Conservation (phyloP, 2,797 vertebrate species). For the Tinamus major region DNA sequence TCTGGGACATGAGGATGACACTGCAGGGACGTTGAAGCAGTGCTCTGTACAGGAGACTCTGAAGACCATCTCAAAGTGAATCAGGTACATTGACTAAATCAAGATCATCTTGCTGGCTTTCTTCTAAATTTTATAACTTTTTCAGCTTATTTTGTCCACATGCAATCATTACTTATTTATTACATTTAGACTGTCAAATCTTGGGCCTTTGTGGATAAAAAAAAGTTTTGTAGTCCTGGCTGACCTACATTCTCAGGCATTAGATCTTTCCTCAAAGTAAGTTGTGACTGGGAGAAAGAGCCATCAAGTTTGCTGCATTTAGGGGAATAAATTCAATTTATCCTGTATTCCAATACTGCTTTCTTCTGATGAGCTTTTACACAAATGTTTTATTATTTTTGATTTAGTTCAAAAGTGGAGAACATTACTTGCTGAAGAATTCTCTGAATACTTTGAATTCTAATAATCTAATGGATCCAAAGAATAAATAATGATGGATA, state of each 20-base stretch:
- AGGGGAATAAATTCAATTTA: slow-evolving; percentile 40
- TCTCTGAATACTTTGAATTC: slow-evolving; percentile 22
- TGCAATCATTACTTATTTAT: slow-evolving; percentile 50
- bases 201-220: slow-evolving; percentile 10
- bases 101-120: background rate
- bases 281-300: slow-evolving; percentile 29
- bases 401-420: background rate
- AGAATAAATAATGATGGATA: slow-evolving; percentile 19
- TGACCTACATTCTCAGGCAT: slow-evolving; percentile 51
- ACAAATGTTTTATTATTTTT: slow-evolving; percentile 11
- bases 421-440: slow-evolving; percentile 9
- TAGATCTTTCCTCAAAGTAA: slow-evolving; percentile 46
- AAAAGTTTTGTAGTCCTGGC: background rate
- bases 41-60: background rate
- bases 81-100: background rate
- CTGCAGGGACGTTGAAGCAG: accelerated
- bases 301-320: slow-evolving; percentile 1
- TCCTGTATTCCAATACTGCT: slow-evolving; percentile 25
- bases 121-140: background rate
- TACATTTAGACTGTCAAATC: slow-evolving; percentile 22
- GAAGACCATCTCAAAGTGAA: background rate
- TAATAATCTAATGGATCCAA: slow-evolving; percentile 13
- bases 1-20: background rate
- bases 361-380: slow-evolving; percentile 7
- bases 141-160: slow-evolving; percentile 13